phyloP scores from a whole-genome alignment of 1,140 invertebrate species.

The Euschistus heros region DNA sequence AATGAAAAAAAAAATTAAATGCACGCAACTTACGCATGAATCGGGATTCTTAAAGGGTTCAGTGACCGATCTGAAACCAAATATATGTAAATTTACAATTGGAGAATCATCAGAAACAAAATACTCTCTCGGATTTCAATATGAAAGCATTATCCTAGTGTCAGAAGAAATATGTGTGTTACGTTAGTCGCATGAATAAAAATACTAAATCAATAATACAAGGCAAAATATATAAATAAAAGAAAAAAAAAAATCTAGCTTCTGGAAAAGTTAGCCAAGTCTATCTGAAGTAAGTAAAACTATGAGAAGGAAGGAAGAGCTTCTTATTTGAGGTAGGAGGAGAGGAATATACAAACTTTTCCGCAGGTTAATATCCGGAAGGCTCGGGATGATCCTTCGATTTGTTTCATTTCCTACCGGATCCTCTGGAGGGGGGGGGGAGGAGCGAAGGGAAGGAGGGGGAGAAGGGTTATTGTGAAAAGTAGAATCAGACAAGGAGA shows the following conservation, averaged over 20 bases:
- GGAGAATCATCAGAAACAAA: not conserved
- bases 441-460: not conserved
- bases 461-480: not conserved
- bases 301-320: too few species aligned
- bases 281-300: too few species aligned
- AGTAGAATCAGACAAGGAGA: not conserved
- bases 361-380: conserved; percentile 12
- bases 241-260: too few species aligned
- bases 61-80: conserved; percentile 27
- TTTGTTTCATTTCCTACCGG: conserved; percentile 5
- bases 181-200: too few species aligned
- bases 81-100: conserved; percentile 22
- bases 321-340: too few species aligned
- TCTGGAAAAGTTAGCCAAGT: too few species aligned
- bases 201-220: too few species aligned
- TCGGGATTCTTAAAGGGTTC: conserved; percentile 22
- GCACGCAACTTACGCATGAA: conserved; percentile 25
- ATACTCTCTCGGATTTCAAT: conserved; percentile 13
- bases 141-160: not conserved
- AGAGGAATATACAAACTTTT: not conserved
- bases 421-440: not conserved
- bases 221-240: too few species aligned
- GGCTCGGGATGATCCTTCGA: not conserved
- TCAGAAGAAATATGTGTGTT: too few species aligned
- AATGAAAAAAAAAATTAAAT: conserved; percentile 13